Evolutionary conservation across 2,113 vertebrate species (phyloP), one percentile per base, ranked within the genome.

Genomic region (Neomonachus schauinslandi): DNA sequence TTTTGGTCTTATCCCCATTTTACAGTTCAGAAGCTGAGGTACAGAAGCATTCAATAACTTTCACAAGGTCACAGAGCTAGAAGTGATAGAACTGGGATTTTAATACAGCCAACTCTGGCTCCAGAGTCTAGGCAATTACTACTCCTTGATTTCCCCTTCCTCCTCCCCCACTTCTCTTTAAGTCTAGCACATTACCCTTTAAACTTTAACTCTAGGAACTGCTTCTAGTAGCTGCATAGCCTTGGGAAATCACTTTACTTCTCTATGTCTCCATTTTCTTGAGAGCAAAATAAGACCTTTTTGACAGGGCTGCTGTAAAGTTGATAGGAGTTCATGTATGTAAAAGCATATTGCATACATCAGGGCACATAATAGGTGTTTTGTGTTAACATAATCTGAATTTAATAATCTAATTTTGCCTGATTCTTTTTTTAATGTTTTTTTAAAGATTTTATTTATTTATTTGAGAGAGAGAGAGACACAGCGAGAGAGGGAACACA

Each of bases 291-390:
- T 69, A 14, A 16, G 67, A 55, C 18, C 7, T 77, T 67, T 91
- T n/a, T 87, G 39, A 88, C 80, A 83, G 79, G 18, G 46, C 18
- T 82, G 4, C 16, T 92, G 51, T 83, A 53, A 92, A 63, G 36
- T 86, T 81, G 67, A 83, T 94, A 59, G 3, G 31, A 89, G 18
- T 76, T 72, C 42, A 51, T 39, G 14, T 59, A n/a, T 63, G 39
- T 63, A 80, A 89, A 97, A 94, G 21, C 53, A 84, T 63, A 55
- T 63, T 71, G 42, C 28, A 85, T 67, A 81, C 10, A 59, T 95
- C 31, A 82, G 7, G 55, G n/a, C 16, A 80, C 49, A 28, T 55
- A 51, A 59, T 42, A 51, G 21, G n/a, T 79, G 53, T 36, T 89
- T 71, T 49, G 18, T 87, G 26, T 63, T 87, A 88, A 90, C 51